A percentile compares a stretch with the other conserved stretches of the same genome.
Evolutionary conservation across 2,797 vertebrate genomes (phyloP).

Genomic region (Dryobates pubescens): DNA sequence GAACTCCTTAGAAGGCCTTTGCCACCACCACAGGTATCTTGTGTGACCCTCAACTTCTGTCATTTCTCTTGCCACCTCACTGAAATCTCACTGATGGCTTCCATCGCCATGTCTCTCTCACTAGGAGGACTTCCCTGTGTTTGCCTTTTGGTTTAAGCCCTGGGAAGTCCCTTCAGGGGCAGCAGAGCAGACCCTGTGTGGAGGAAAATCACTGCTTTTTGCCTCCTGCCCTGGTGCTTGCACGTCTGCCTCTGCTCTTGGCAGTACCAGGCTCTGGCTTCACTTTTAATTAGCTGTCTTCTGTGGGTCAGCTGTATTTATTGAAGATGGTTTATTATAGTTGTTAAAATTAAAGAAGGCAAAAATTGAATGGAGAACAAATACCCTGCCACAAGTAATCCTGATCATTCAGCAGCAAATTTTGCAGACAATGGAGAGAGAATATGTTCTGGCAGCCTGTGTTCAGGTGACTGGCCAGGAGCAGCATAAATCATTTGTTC

Average conservation of each 20-base stretch:
- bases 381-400: conserved; percentile 32
- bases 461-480: conserved; percentile 23
- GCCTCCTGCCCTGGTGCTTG: background rate
- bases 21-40: background rate
- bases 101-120: accelerated
- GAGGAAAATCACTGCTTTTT: background rate
- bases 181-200: background rate
- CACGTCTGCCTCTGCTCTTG: background rate
- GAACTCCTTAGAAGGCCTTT: background rate
- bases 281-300: background rate
- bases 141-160: background rate
- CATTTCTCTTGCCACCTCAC: background rate
- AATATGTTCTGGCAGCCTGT: conserved; percentile 29
- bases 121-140: background rate
- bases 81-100: background rate
- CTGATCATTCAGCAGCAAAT: conserved; percentile 29
- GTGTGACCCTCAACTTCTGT: accelerated
- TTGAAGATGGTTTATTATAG: conserved; percentile 37
- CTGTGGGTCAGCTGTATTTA: conserved; percentile 29
- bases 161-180: background rate
- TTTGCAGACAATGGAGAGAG: conserved; percentile 52
- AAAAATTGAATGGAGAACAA: conserved; percentile 53
- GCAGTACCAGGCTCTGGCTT: background rate
- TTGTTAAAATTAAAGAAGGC: conserved; percentile 55
- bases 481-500: conserved; percentile 29